A percentile compares a stretch with the other conserved stretches of the same genome.
phyloP scores from a whole-genome alignment of 2,113 vertebrate species.

The Orthonyx spaldingii region DNA sequence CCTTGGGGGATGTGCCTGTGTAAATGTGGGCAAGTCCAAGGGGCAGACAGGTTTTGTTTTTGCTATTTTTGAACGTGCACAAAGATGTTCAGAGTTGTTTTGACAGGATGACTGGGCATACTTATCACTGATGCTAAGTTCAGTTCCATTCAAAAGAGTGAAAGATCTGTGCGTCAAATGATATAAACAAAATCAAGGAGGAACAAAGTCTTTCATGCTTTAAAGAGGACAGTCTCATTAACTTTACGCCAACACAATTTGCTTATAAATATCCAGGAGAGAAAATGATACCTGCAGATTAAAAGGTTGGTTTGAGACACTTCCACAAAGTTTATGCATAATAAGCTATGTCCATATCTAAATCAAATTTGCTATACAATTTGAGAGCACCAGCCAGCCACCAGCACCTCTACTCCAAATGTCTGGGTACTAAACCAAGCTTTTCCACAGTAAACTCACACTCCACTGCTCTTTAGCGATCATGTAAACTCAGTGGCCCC shows the following conservation, averaged over 20 bases:
- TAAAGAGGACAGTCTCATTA: neutral
- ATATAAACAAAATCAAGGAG: neutral
- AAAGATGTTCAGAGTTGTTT: neutral
- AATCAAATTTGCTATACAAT: neutral
- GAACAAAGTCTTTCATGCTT: neutral
- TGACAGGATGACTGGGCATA: neutral
- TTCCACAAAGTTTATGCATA: neutral
- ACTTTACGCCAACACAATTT: neutral
- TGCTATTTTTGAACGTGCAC: accelerated
- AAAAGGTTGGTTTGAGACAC: neutral
- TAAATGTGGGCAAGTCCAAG: neutral
- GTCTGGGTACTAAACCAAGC: neutral
- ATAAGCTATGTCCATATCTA: neutral
- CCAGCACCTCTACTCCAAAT: neutral
- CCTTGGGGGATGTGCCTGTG: neutral
- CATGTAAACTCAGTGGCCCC: neutral
- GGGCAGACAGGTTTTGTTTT: neutral
- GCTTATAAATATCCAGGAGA: neutral
- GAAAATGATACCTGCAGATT: neutral
- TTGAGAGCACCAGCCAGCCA: neutral
- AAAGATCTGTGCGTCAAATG: neutral
- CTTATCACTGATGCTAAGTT: neutral
- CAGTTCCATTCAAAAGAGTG: neutral
- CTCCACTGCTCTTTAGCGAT: neutral
- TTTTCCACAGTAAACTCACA: neutral